Evolutionary conservation across 2,113 vertebrate species (phyloP), one percentile per base, ranked within the genome.

Genomic region (Porphyrio hochstetteri): DNA sequence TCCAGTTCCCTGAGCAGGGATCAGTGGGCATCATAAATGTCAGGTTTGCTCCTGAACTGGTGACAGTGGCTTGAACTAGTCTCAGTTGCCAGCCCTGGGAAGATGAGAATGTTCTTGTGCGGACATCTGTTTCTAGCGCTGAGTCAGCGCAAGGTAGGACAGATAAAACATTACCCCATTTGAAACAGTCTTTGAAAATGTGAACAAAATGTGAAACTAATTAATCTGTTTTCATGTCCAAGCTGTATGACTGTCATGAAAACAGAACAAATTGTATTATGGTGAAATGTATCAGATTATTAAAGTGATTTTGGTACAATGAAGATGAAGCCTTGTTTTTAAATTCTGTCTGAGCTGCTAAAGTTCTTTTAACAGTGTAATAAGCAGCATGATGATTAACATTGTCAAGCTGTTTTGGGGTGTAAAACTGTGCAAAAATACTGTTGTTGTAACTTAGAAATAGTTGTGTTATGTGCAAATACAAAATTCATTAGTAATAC

Each of bases 241-340:
- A 94, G 91, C 90, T 96, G 71, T 81, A 81, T 70, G 90, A 81
- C 82, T 96, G 78, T 94, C 90, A 78, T 93, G 94, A 94, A 96
- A 96, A 92, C 93, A 96, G 95, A 93, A 96, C 90, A 95, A 94
- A 92, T 57, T 93, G 93, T 88, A 87, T 95, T 92, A 90, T 93
- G 82, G 92, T 84, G 92, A 92, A 94, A 95, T 59, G 70, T 68
- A 80, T 92, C 85, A 89, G 67, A 90, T 92, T 94, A 94, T 80
- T 96, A 78, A 95, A 93, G 57, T 82, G 92, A 77, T 93, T 97
- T 94, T 93, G 80, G 70, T 96, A 93, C 69, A 86, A 16, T 55
- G 69, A 86, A 21, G 53, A 84, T 88, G 33, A 92, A 88, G 68
- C 44, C 64, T 94, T 95, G 82, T 86, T 93, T 96, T 92, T 68